Percentiles rank a stretch among this genome's conserved stretches.
Evolutionary conservation across 1,140 invertebrate species (phyloP).

Genomic region (fruit fly (Drosophila melanogaster)): Release_6_plus_ISO1_MT NT_033779.5:11492001-11492500

Average conservation of each 20-base stretch:
- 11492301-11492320: constrained; percentile 72
- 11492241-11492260: background rate
- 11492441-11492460: constrained; percentile 18
- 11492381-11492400: constrained; percentile 30
- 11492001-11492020: constrained; percentile 83
- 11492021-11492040: constrained; percentile 82
- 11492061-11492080: constrained; percentile 61
- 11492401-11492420: constrained; percentile 47
- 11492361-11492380: background rate
- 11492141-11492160: constrained; percentile 74
- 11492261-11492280: background rate
- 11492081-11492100: background rate
- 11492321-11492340: constrained; percentile 68
- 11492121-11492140: constrained; percentile 1
- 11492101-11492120: background rate
- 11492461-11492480: constrained; percentile 50
- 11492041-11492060: constrained; percentile 77
- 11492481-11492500: constrained; percentile 75
- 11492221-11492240: constrained; percentile 8
- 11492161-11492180: constrained; percentile 82
- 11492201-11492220: constrained; percentile 76
- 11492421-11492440: constrained; percentile 76
- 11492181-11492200: constrained; percentile 80
- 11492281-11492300: constrained; percentile 33
- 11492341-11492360: constrained; percentile 26